phyloP scores from a whole-genome alignment of 2,888 invertebrate species.

The Lycia hirtaria region DNA sequence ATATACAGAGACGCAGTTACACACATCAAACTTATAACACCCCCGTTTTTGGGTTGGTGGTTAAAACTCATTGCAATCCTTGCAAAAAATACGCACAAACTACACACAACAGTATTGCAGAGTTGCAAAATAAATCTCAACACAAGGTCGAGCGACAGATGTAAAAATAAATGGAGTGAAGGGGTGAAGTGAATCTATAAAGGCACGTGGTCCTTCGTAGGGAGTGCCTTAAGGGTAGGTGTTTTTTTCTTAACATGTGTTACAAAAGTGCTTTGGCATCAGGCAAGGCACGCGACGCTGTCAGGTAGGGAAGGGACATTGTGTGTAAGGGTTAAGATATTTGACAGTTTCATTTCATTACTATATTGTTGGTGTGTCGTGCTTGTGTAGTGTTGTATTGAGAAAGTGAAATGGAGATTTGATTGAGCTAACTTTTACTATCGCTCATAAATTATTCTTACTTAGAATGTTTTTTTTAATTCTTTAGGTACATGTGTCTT shows the following conservation, averaged over 20 bases:
- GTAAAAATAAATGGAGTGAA: slow-evolving; percentile 23
- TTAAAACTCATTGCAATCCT: background rate
- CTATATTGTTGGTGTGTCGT: background rate
- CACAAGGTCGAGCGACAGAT: slow-evolving; percentile 26
- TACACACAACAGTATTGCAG: slow-evolving; percentile 10
- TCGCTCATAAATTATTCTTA: too few species aligned
- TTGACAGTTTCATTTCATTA: slow-evolving; percentile 3
- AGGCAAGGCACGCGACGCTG: slow-evolving; percentile 18
- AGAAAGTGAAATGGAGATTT: slow-evolving; percentile 21
- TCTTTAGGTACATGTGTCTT: too few species aligned
- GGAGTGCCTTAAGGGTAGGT: slow-evolving; percentile 31
- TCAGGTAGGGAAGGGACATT: slow-evolving; percentile 20
- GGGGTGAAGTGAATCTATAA: slow-evolving; percentile 18
- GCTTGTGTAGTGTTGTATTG: background rate
- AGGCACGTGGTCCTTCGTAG: slow-evolving; percentile 22
- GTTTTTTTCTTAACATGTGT: slow-evolving; percentile 14
- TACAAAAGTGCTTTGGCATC: slow-evolving; percentile 12
- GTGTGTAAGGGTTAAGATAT: slow-evolving; percentile 14
- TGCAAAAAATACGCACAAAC: background rate
- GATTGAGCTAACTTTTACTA: background rate
- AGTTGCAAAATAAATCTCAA: slow-evolving; percentile 22
- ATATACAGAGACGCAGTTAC: too few species aligned
- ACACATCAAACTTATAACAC: too few species aligned
- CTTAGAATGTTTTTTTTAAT: too few species aligned
- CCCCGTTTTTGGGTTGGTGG: too few species aligned